These are phyloP conservation scores for Anhinga rufa DNA, from an alignment of 2,113 vertebrate species.

Conservation along the genomic window DNA sequence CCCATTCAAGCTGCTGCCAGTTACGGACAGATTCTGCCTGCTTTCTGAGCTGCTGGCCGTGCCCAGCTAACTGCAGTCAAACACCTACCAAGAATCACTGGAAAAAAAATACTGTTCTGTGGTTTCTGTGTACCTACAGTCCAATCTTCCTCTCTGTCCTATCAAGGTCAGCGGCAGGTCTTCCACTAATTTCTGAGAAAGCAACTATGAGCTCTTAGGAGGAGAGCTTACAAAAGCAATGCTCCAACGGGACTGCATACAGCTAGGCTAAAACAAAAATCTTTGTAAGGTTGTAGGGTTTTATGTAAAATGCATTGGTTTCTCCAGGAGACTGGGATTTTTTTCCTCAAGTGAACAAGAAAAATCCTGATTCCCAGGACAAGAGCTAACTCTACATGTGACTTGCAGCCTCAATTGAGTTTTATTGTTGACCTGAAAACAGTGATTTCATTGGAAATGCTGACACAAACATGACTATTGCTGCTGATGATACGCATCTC, in stretches of 20 bases:
- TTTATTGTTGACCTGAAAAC: slow-evolving; percentile 57
- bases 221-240: not conserved
- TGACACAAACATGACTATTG: slow-evolving; percentile 62
- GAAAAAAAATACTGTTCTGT: not conserved
- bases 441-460: slow-evolving; percentile 55
- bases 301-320: not conserved
- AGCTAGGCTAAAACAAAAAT: not conserved
- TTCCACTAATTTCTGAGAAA: not conserved
- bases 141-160: not conserved
- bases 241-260: not conserved
- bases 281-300: not conserved
- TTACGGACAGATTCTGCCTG: not conserved
- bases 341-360: not conserved
- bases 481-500: slow-evolving; percentile 31
- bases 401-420: not conserved
- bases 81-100: not conserved
- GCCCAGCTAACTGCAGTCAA: not conserved
- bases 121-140: not conserved
- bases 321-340: not conserved
- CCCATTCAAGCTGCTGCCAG: not conserved
- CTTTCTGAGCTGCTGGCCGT: not conserved
- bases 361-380: not conserved
- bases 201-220: not conserved
- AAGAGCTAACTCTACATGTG: not conserved
- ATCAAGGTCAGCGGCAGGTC: not conserved